Evolutionary conservation across 2,113 vertebrate genomes (phyloP).

Genomic region (Pygoscelis adeliae): DNA sequence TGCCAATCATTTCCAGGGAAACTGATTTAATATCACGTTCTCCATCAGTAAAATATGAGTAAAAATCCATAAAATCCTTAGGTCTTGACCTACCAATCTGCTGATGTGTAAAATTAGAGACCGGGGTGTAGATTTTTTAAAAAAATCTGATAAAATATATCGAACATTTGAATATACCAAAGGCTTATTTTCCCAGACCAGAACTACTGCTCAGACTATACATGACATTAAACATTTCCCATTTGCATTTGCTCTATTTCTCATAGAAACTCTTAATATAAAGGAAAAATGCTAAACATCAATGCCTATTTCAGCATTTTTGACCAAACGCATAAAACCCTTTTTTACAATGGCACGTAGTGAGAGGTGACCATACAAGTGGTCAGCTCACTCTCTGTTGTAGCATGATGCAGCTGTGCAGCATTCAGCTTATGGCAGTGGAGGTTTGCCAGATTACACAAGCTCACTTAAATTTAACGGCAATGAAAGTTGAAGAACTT

Average conservation of each 20-base stretch:
- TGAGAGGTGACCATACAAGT: accelerated
- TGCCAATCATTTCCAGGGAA: neutral
- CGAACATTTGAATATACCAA: neutral
- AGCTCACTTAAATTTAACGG: neutral
- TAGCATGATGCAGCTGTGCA: accelerated
- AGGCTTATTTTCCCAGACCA: neutral
- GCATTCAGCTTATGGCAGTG: neutral
- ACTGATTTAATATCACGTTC: neutral
- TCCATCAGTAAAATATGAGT: neutral
- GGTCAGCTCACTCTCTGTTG: neutral
- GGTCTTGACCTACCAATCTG: neutral
- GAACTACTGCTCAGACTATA: neutral
- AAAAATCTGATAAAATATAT: neutral
- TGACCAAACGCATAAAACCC: accelerated
- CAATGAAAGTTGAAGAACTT: neutral
- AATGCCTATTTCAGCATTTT: neutral
- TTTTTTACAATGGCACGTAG: accelerated
- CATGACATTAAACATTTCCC: neutral
- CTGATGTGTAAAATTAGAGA: neutral
- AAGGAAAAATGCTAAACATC: accelerated
- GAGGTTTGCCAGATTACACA: neutral
- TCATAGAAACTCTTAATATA: neutral
- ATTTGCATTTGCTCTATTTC: neutral
- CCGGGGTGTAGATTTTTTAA: neutral
- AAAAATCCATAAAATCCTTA: neutral